Percentiles rank a stretch among this genome's conserved stretches.
These are phyloP conservation scores for Orthosia gracilis DNA, from an alignment of 2,888 invertebrate species.

Conservation along the genomic window DNA sequence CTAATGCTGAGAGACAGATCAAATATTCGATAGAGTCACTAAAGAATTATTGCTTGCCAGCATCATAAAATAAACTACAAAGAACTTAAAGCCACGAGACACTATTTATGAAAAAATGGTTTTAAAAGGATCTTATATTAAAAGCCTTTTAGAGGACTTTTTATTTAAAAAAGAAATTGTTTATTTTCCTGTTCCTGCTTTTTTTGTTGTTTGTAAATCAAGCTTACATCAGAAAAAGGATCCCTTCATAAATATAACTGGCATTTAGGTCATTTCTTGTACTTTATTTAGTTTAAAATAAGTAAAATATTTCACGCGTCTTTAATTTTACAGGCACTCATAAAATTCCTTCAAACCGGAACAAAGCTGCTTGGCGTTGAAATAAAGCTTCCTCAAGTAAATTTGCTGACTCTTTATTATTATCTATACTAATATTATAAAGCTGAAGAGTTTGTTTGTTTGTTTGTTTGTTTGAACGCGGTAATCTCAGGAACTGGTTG, in stretches of 20 bases:
- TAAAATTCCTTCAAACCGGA: neutral
- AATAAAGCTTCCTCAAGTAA: neutral
- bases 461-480: too few relatives aligned
- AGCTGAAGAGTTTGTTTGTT: too few relatives aligned
- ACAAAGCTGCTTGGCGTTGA: neutral
- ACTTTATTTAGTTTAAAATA: neutral
- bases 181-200: neutral
- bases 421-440: too few relatives aligned
- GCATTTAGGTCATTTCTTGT: neutral
- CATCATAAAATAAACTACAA: conserved; percentile 13
- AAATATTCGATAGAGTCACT: neutral
- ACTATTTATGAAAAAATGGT: conserved; percentile 3
- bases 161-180: conserved; percentile 28
- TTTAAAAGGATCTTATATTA: conserved; percentile 18
- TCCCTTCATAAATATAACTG: neutral
- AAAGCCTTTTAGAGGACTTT: conserved; percentile 6
- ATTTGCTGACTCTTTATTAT: neutral
- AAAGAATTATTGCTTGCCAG: neutral
- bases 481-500: too few relatives aligned
- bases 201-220: neutral
- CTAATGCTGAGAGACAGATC: too few relatives aligned
- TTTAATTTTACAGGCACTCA: neutral
- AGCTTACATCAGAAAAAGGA: neutral
- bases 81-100: neutral
- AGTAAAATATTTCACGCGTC: neutral